Base-by-base conservation (phyloP, 64 coral and sea anemone genomes). In the Hydrozoanthus tunicans region DNA sequence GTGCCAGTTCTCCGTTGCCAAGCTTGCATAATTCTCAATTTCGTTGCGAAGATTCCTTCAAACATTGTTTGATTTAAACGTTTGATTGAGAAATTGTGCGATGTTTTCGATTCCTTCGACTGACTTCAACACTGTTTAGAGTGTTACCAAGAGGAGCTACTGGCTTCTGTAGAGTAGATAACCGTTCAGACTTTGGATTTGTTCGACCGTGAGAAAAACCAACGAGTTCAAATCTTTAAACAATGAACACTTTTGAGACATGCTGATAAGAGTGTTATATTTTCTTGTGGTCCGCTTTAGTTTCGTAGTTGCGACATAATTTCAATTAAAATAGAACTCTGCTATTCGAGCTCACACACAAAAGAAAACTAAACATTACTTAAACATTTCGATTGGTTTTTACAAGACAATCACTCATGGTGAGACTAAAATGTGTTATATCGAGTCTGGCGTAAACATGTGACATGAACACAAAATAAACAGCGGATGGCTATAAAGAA, bases 381-480 rank as follows among this genome's bases (percentile, higher is more conserved):
- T 74, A 88, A 88, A 88, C 68, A 60, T 74, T 88, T 75, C 84
- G 53, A 88, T 88, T 88, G 84, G 84, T 88, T 73, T 59, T 52
- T 88, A 88, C 55, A 59, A 73, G 84, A 75, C 69, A 88, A 88
- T 88, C 68, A 56, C 84, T 59, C 67, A 74, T 59, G 55, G 69
- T 88, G 55, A 75, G 84, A 88, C 69, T 56, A 43, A 88, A 73
- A 73, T 75, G 56, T 63, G 84, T 74, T 59, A 75, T 88, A 88
- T 88, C 68, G 84, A 74, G 67, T 85, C 64, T 85, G 61, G 82
- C 56, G 64, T 85, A 70, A 85, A 70, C 56, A 74, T 74, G 70
- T 60, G 84, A 88, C 67, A 88, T 53, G 26, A 59, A 88, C 84
- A 43, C 32, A 92, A 91, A 94, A 94, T 94, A 94, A 94, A 92